These are phyloP conservation scores for Cyclopterus lumpus DNA, from an alignment of 2,797 vertebrate genomes.

Conservation along the genomic window DNA sequence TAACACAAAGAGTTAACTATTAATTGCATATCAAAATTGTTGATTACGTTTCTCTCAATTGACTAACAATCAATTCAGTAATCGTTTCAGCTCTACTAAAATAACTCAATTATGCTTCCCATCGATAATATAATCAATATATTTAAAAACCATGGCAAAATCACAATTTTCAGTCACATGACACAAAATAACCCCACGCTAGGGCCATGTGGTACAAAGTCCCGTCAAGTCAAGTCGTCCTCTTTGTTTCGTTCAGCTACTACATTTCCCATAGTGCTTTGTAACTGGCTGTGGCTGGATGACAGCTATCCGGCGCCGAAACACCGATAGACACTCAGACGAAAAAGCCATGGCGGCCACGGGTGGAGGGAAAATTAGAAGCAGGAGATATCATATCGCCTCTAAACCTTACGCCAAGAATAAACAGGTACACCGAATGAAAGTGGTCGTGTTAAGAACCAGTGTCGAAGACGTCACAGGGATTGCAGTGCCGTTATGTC, in stretches of 20 bases:
- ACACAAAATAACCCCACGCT: background rate
- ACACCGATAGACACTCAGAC: slow-evolving; percentile 79
- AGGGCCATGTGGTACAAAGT: background rate
- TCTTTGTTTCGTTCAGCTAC: slow-evolving; percentile 63
- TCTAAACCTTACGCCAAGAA: slow-evolving; percentile 88
- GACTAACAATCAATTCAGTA: background rate
- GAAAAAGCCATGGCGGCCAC: slow-evolving; percentile 87
- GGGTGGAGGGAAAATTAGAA: slow-evolving; percentile 91
- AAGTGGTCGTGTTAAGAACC: slow-evolving; percentile 3
- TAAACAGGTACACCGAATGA: slow-evolving; percentile 82
- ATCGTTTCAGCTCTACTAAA: background rate
- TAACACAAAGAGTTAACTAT: background rate
- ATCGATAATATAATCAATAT: background rate
- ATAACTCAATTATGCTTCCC: background rate
- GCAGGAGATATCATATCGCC: slow-evolving; percentile 86
- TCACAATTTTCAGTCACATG: background rate
- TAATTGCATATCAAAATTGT: background rate
- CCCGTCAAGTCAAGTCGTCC: background rate
- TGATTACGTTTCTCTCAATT: background rate
- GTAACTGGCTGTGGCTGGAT: slow-evolving; percentile 61
- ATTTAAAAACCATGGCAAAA: background rate
- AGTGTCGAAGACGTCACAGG: background rate
- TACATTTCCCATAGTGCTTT: slow-evolving; percentile 76
- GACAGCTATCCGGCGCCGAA: slow-evolving; percentile 86
- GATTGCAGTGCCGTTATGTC: slow-evolving; percentile 28